Conservation (phyloP, 2,113 vertebrate species). For the Ameiurus melas region DNA sequence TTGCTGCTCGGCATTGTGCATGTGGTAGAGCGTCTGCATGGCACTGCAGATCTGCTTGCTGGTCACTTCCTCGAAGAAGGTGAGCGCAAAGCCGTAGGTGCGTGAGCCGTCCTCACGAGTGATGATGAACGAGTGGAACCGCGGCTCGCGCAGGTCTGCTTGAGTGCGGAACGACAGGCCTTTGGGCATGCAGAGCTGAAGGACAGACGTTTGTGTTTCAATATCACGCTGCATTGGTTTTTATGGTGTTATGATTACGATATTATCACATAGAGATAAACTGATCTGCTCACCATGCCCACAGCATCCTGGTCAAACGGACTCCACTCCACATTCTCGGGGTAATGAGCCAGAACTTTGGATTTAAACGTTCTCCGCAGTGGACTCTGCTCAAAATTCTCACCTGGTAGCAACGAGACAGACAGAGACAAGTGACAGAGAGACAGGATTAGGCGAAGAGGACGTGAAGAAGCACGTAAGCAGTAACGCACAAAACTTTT, state of each 20-base stretch:
- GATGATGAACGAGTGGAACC: slow-evolving; percentile 98
- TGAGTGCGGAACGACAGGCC: slow-evolving; percentile 96
- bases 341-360: slow-evolving; percentile 97
- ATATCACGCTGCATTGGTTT: not conserved
- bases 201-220: slow-evolving; percentile 27
- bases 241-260: not conserved
- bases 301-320: slow-evolving; percentile 99
- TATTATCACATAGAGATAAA: not conserved
- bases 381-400: slow-evolving; percentile 99
- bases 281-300: slow-evolving; percentile 84
- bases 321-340: slow-evolving; percentile 98
- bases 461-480: slow-evolving; percentile 54
- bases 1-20: slow-evolving; percentile 97
- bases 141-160: slow-evolving; percentile 85
- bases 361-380: slow-evolving; percentile 97
- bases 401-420: slow-evolving; percentile 75
- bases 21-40: slow-evolving; percentile 99
- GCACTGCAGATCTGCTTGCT: slow-evolving; percentile 99
- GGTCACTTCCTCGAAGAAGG: slow-evolving; percentile 98
- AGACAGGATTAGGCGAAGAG: slow-evolving; percentile 48
- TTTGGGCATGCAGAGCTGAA: slow-evolving; percentile 98
- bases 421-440: slow-evolving; percentile 38
- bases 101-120: slow-evolving; percentile 97
- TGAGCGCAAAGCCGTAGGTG: slow-evolving; percentile 96
- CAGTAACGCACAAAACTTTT: slow-evolving; percentile 40